Evolutionary conservation across 2,888 invertebrate species (phyloP).

Genomic region (Drosophila prolongata): DNA sequence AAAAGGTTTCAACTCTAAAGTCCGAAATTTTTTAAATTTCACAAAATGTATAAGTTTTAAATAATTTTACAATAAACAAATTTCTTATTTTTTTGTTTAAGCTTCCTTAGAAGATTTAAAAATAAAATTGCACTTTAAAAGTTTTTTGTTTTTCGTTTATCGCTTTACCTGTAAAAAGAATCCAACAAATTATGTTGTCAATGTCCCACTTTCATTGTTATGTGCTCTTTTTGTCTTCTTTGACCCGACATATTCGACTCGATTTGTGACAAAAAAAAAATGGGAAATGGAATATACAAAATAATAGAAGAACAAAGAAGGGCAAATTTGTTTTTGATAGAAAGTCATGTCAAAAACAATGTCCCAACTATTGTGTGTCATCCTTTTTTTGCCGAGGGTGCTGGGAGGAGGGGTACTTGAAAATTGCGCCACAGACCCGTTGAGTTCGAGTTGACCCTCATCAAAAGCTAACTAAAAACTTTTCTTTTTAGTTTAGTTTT

Average conservation of each 20-base stretch:
- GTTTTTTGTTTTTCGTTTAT: conserved; percentile 4
- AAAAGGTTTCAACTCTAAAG: no score
- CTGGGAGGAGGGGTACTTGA: conserved; percentile 57
- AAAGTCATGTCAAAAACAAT: conserved; percentile 80
- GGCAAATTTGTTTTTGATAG: conserved; percentile 79
- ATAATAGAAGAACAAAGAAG: conserved; percentile 68
- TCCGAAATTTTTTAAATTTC: no score
- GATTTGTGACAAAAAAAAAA: conserved; percentile 44
- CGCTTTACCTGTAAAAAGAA: conserved; percentile 37
- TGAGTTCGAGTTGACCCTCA: conserved; percentile 76
- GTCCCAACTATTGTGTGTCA: conserved; percentile 73
- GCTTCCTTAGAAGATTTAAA: background rate
- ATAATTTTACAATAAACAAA: background rate
- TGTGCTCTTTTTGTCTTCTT: conserved; percentile 1
- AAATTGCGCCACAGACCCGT: conserved; percentile 66
- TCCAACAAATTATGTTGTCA: conserved; percentile 57
- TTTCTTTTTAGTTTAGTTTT: conserved; percentile 68
- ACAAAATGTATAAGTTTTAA: no score
- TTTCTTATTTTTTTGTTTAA: background rate
- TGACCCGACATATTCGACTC: conserved; percentile 34
- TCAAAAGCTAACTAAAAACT: conserved; percentile 79
- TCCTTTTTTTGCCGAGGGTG: conserved; percentile 37
- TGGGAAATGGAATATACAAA: conserved; percentile 41
- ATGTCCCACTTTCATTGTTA: conserved; percentile 29
- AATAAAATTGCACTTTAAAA: background rate